A percentile compares a stretch with the other conserved stretches of the same genome.
Evolutionary conservation across 2,888 invertebrate genomes (phyloP).

Genomic region (Phoenoteleia sp.): DNA sequence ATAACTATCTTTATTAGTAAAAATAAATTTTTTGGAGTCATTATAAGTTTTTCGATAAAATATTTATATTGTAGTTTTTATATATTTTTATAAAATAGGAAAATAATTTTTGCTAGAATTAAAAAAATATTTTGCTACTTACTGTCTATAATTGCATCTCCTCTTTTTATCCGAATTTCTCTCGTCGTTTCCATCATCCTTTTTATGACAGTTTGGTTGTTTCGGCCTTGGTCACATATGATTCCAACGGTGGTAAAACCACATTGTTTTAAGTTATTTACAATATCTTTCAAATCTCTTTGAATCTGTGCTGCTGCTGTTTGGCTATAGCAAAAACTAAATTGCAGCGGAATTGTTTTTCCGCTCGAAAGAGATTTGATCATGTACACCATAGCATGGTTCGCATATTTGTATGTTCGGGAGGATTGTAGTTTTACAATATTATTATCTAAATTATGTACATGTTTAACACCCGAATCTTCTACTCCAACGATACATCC

Average conservation of each 20-base stretch:
- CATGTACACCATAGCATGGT: slow-evolving; percentile 25
- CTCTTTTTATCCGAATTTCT: too few species aligned
- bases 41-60: too few species aligned
- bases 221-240: slow-evolving; percentile 15
- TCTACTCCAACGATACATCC: slow-evolving; percentile 20
- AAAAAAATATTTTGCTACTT: too few species aligned
- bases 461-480: slow-evolving; percentile 17
- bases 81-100: too few species aligned
- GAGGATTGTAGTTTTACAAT: background rate
- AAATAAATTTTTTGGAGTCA: too few species aligned
- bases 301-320: background rate
- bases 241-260: slow-evolving; percentile 5
- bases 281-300: background rate
- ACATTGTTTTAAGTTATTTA: background rate
- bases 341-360: slow-evolving; percentile 9
- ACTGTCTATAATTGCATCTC: too few species aligned
- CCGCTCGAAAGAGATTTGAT: background rate
- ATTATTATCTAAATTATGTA: background rate
- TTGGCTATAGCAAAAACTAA: background rate
- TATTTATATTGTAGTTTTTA: too few species aligned
- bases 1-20: too few species aligned
- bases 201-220: too few species aligned
- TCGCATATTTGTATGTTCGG: slow-evolving; percentile 19
- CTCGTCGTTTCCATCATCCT: too few species aligned
- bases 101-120: too few species aligned